phyloP scores from a whole-genome alignment of 2,888 invertebrate species.

The Elysia crispata region DNA sequence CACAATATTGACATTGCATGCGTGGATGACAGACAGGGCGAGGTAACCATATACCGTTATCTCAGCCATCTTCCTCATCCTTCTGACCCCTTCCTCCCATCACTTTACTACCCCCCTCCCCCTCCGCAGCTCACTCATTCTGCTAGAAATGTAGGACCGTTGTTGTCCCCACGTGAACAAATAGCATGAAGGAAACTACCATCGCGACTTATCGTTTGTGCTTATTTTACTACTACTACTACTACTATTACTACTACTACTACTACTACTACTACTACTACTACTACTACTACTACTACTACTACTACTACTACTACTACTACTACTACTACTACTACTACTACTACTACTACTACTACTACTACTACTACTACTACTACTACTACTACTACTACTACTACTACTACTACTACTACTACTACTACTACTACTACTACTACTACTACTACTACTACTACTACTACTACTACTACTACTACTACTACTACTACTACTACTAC shows the following conservation, averaged over 20 bases:
- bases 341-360: too few relatives aligned
- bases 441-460: slow-evolving; percentile 28
- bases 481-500: neutral
- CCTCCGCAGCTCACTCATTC: neutral
- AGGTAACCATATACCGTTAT: too few relatives aligned
- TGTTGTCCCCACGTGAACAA: too few relatives aligned
- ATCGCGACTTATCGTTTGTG: too few relatives aligned
- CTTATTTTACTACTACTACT: slow-evolving; percentile 1
- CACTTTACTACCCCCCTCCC: neutral
- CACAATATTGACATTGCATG: too few relatives aligned
- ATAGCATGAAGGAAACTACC: too few relatives aligned
- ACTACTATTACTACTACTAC: neutral
- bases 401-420: slow-evolving; percentile 24
- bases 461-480: slow-evolving; percentile 26
- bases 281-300: neutral
- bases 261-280: neutral
- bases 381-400: neutral
- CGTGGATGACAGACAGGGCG: too few relatives aligned
- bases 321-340: too few relatives aligned
- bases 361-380: too few relatives aligned
- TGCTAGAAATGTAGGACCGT: too few relatives aligned
- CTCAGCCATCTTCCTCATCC: too few relatives aligned
- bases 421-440: slow-evolving; percentile 28
- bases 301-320: neutral
- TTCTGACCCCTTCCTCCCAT: neutral